Conservation (phyloP, 2,113 vertebrate species). For the Oplegnathus fasciatus region DNA sequence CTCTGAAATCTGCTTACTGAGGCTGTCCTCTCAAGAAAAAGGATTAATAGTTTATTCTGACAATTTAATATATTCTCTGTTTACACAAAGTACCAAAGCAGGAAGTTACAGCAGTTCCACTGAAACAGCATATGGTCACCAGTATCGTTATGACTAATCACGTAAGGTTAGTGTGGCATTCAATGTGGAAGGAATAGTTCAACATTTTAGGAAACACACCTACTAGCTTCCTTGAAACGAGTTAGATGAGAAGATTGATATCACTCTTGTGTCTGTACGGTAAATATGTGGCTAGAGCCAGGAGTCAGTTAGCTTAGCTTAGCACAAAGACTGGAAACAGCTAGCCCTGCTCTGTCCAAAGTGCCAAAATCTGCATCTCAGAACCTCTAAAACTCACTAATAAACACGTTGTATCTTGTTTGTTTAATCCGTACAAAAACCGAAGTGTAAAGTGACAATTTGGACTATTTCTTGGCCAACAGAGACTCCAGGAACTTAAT, state of each 20-base stretch:
- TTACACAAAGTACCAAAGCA: neutral
- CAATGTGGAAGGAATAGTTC: neutral
- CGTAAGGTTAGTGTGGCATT: neutral
- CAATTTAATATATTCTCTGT: neutral
- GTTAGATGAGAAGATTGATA: neutral
- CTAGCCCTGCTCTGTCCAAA: neutral
- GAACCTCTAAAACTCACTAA: too few relatives aligned
- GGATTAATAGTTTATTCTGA: neutral
- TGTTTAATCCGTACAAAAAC: neutral
- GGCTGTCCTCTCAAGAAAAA: neutral
- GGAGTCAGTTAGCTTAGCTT: too few relatives aligned
- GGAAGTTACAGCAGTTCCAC: neutral
- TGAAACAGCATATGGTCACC: neutral
- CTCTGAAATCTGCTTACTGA: neutral
- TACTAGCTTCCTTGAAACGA: neutral
- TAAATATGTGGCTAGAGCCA: neutral
- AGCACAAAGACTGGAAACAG: neutral
- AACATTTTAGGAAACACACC: neutral
- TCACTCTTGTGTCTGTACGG: neutral
- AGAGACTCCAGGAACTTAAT: too few relatives aligned
- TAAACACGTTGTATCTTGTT: too few relatives aligned
- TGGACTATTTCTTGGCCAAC: too few relatives aligned
- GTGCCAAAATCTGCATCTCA: neutral
- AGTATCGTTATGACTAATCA: neutral
- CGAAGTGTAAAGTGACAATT: too few relatives aligned